These are phyloP conservation scores for Apogon talboti DNA, from an alignment of 2,797 vertebrate species.

Conservation along the genomic window DNA sequence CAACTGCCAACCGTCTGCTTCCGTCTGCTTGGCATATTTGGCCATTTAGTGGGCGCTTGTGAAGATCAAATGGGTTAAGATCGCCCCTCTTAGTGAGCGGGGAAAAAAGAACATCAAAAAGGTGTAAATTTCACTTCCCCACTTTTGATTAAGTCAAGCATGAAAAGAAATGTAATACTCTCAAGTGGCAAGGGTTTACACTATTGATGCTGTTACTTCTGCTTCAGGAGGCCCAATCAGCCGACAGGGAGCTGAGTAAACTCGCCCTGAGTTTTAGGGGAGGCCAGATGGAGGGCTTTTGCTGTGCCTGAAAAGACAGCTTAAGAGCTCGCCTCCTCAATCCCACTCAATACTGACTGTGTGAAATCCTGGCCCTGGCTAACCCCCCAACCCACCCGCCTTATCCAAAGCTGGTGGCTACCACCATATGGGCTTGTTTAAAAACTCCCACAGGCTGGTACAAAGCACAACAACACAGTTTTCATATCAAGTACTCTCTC, in stretches of 20 bases:
- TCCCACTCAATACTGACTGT: constrained; percentile 98
- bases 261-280: constrained; percentile 95
- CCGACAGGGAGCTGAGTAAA: constrained; percentile 95
- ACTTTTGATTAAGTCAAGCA: constrained; percentile 99
- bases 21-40: constrained; percentile 98
- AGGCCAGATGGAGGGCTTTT: constrained; percentile 99
- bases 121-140: constrained; percentile 99
- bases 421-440: constrained; percentile 86
- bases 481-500: constrained; percentile 87
- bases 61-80: constrained; percentile 99
- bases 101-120: constrained; percentile 99
- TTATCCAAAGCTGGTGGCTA: constrained; percentile 88
- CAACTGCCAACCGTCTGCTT: constrained; percentile 97
- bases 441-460: constrained; percentile 88
- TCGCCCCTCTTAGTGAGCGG: constrained; percentile 97
- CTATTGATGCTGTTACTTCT: constrained; percentile 99
- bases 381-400: constrained; percentile 82
- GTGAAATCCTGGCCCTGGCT: constrained; percentile 95
- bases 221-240: constrained; percentile 99
- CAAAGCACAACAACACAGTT: constrained; percentile 87
- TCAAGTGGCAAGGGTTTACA: constrained; percentile 99
- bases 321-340: constrained; percentile 99
- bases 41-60: constrained; percentile 97
- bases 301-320: constrained; percentile 99
- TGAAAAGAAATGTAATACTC: constrained; percentile 99